These are phyloP conservation scores for Zalophus californianus DNA, from an alignment of 2,797 vertebrate species.

Conservation along the genomic window DNA sequence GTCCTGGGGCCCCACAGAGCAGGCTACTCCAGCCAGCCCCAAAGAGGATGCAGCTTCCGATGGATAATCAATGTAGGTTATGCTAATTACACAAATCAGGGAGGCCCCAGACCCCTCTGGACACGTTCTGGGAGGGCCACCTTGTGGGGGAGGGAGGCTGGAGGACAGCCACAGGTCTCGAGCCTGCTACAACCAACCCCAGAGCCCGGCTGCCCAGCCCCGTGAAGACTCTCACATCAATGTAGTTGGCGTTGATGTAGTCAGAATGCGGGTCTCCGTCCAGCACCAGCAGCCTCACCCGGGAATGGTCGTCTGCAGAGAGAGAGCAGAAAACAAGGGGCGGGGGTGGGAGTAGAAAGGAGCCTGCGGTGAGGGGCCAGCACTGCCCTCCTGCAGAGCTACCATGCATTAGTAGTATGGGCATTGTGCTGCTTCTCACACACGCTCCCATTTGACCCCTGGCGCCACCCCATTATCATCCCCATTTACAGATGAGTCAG, in stretches of 20 bases:
- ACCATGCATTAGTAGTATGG: neutral
- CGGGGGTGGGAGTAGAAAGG: constrained; percentile 59
- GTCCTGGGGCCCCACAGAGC: neutral
- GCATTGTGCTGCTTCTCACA: accelerated
- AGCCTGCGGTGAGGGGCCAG: neutral
- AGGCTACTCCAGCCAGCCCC: neutral
- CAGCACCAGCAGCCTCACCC: constrained; percentile 95
- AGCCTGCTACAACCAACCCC: neutral
- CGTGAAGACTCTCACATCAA: constrained; percentile 92
- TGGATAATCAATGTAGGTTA: neutral
- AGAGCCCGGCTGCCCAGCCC: neutral
- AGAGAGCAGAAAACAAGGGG: constrained; percentile 78
- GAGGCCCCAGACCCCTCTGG: neutral
- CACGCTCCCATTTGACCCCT: neutral
- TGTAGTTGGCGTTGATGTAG: constrained; percentile 99
- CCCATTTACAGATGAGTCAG: neutral
- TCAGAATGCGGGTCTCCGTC: constrained; percentile 98
- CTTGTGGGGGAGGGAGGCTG: neutral
- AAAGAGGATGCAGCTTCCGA: neutral
- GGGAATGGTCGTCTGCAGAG: constrained; percentile 96
- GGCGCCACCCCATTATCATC: neutral
- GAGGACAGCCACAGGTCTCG: neutral
- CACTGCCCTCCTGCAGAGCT: neutral
- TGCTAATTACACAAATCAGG: neutral
- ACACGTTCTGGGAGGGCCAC: neutral